Base-by-base conservation (phyloP, 2,888 invertebrate species). In the Acleris cristana region DNA sequence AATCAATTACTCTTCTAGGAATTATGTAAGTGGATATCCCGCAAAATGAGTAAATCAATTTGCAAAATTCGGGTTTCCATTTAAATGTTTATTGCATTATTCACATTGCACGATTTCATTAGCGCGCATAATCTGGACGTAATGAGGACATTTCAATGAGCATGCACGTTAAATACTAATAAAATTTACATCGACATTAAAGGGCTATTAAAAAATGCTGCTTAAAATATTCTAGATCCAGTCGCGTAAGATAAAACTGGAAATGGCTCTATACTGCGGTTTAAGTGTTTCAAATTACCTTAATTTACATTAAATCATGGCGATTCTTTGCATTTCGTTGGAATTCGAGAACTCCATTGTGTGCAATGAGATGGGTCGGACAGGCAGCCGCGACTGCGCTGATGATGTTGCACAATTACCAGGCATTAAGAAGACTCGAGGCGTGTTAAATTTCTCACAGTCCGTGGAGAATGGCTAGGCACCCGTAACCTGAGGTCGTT, bases 401-500 rank as follows among this genome's bases (percentile, higher is more conserved):
- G 75, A 78, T 81, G 81, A 81, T 79, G 79, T 80, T 82, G 77
- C 82, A 79, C 81, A 82, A 90, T 89, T 89, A 90, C 80, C 70
- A 78, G 76, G 79, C 85, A 87, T 88, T 89, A 88, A 85, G 86
- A 83, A 75, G 77, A 80, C 81, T 76, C 75, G 77, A 82, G 84
- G 78, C 81, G 84, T 85, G 86, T 86, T 85, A 86, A 88, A 88
- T 87, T 87, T 87, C 87, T 84, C 85, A 85, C 86, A 85, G 79
- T 77, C 79, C 78, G 77, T 79, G 76, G 80, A 83, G 84, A 87
- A 86, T 80, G 84, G 77, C 77, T 73, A 68, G 80, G 81, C 84
- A 81, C 80, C 81, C 79, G 81, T 76, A 78, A 77, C 79, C 79
- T 78, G 80, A 83, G 85, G 80, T 83, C 81, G 79, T 78, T 82